phyloP scores from a whole-genome alignment of 2,113 vertebrate species.

The Pseudopipra pipra region DNA sequence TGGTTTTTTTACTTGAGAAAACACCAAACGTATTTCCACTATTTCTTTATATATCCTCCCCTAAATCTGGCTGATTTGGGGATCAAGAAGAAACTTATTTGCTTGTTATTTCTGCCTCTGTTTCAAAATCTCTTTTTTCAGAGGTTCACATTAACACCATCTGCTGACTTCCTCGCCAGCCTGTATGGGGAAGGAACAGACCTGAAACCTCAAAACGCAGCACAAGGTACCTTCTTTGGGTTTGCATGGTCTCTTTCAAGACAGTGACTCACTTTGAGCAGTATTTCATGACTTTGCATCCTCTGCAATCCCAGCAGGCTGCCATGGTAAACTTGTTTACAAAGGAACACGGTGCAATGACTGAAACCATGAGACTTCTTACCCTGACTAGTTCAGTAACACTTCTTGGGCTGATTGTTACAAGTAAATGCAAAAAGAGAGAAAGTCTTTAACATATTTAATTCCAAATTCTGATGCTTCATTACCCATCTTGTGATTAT shows the following conservation, averaged over 20 bases:
- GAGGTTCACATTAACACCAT: slow-evolving; percentile 80
- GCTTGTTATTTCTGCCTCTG: background rate
- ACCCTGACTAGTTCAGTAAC: background rate
- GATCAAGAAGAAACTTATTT: background rate
- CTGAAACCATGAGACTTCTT: background rate
- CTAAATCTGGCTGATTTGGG: background rate
- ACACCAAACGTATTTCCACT: background rate
- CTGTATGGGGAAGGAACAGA: slow-evolving; percentile 24
- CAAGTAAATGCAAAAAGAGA: background rate
- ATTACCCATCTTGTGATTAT: background rate
- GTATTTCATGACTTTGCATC: background rate
- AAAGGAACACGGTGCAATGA: background rate
- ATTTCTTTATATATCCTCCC: background rate
- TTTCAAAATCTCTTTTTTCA: slow-evolving; percentile 42
- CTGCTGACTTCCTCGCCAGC: slow-evolving; percentile 66
- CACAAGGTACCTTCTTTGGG: slow-evolving; percentile 47
- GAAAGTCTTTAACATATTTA: background rate
- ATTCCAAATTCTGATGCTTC: background rate
- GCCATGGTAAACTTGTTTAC: background rate
- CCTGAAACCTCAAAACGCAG: background rate
- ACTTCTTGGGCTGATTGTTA: background rate
- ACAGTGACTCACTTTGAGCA: background rate
- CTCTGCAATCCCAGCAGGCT: background rate
- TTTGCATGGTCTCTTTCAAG: background rate
- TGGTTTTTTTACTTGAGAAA: background rate